These are phyloP conservation scores for Chiroxiphia lanceolata DNA, from an alignment of 2,797 vertebrate species.

Conservation along the genomic window DNA sequence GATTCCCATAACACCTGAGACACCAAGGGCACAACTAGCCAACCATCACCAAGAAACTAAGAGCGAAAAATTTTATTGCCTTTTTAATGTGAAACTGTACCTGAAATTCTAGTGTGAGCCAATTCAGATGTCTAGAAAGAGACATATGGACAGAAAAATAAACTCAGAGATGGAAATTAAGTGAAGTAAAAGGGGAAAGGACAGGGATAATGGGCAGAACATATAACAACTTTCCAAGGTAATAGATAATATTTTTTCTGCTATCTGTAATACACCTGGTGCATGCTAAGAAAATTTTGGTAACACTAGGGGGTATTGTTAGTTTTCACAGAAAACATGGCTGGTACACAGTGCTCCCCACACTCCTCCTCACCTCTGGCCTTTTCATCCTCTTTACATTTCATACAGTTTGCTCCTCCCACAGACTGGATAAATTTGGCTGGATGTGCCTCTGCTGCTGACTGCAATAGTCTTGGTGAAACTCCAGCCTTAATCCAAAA, in stretches of 20 bases:
- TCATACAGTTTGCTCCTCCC: not conserved
- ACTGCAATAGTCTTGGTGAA: not conserved
- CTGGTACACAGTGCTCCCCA: too few relatives aligned
- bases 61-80: not conserved
- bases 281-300: not conserved
- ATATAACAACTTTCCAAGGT: not conserved
- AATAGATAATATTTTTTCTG: not conserved
- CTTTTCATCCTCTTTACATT: not conserved
- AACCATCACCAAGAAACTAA: not conserved
- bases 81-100: not conserved
- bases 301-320: not conserved
- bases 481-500: not conserved
- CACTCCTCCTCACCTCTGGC: not conserved
- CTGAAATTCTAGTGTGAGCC: not conserved
- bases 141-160: not conserved
- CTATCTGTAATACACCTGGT: not conserved
- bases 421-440: not conserved
- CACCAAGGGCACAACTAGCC: not conserved
- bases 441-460: not conserved
- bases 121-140: not conserved
- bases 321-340: not conserved
- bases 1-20: not conserved
- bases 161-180: not conserved
- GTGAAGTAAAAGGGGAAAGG: not conserved
- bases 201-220: too few relatives aligned